Evolutionary conservation across 2,888 invertebrate genomes (phyloP).

Genomic region (Girardia tigrina): DNA sequence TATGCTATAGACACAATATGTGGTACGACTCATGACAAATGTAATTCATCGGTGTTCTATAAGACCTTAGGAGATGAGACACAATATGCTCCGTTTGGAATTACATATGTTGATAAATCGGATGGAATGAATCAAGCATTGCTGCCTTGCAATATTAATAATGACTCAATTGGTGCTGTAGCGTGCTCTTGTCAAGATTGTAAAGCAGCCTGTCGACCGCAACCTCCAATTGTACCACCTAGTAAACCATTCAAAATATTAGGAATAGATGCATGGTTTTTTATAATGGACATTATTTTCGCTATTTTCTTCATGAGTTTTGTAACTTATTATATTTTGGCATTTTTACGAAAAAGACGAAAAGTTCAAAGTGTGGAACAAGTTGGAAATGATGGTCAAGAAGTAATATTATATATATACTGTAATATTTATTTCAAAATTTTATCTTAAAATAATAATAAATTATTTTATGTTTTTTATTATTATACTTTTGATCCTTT

Average conservation of each 20-base stretch:
- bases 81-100: slow-evolving; percentile 33
- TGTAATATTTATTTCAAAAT: too few species aligned
- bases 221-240: not conserved
- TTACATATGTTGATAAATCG: slow-evolving; percentile 12
- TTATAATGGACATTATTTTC: slow-evolving; percentile 24
- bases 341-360: too few species aligned
- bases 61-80: slow-evolving; percentile 27
- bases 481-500: too few species aligned
- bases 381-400: too few species aligned
- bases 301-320: slow-evolving; percentile 16
- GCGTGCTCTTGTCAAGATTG: slow-evolving; percentile 36
- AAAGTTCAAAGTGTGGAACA: too few species aligned
- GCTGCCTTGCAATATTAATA: slow-evolving; percentile 30
- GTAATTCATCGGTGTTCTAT: slow-evolving; percentile 24
- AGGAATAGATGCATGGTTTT: slow-evolving; percentile 33
- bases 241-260: not conserved
- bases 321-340: slow-evolving; percentile 36
- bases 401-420: too few species aligned
- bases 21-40: not conserved
- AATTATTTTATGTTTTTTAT: too few species aligned
- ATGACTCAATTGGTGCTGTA: not conserved
- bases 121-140: slow-evolving; percentile 4
- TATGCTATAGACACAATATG: slow-evolving; percentile 24
- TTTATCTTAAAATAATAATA: too few species aligned
- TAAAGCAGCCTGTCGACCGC: slow-evolving; percentile 31